These are phyloP conservation scores for Pachypsylla venusta DNA, from an alignment of 1,140 invertebrate species.

Conservation along the genomic window DNA sequence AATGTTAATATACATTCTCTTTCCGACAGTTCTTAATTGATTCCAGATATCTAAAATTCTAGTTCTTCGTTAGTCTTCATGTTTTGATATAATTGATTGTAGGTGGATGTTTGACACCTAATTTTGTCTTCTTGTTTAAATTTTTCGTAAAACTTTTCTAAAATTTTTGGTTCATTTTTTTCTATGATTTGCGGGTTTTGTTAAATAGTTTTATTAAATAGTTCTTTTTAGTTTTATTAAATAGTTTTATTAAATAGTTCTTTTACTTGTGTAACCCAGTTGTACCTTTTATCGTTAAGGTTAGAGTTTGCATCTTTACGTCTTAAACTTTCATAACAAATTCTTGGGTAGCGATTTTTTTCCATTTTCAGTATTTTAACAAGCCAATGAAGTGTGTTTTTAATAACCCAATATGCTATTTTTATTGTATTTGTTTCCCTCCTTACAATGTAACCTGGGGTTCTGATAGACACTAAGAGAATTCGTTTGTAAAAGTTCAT, in stretches of 20 bases:
- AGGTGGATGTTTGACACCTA: background rate
- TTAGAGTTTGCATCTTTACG: background rate
- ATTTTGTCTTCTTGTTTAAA: background rate
- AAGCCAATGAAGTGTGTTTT: no score
- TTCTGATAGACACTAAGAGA: no score
- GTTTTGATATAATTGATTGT: background rate
- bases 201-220: no score
- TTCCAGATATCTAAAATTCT: background rate
- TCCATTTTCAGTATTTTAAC: constrained; percentile 14
- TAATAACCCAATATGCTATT: no score
- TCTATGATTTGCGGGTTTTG: constrained; percentile 8
- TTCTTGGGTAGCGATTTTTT: constrained; percentile 13
- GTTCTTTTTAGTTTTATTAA: constrained; percentile 10
- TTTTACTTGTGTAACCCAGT: constrained; percentile 17
- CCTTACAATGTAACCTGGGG: no score
- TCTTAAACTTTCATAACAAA: constrained; percentile 15
- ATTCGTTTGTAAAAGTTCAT: no score
- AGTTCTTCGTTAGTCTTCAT: background rate
- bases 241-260: constrained; percentile 7
- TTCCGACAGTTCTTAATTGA: background rate
- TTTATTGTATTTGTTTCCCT: no score
- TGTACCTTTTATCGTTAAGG: constrained; percentile 3
- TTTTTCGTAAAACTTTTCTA: background rate
- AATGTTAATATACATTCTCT: background rate
- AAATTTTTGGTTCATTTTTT: background rate